phyloP scores from a whole-genome alignment of 2,113 vertebrate genomes.

The Zapornia atra region DNA sequence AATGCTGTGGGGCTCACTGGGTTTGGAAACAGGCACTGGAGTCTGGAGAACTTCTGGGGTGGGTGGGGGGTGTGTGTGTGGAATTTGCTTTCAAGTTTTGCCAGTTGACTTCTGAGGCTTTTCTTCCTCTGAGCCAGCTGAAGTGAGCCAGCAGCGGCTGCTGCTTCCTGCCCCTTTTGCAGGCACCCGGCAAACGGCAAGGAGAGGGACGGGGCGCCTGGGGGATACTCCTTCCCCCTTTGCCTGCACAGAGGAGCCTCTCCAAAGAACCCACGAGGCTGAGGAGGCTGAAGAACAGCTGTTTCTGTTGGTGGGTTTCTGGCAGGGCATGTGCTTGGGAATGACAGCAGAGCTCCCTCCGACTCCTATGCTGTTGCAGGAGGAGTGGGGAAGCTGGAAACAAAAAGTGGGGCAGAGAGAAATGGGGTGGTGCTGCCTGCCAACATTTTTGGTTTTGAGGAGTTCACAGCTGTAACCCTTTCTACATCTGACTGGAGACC shows the following conservation, averaged over 20 bases:
- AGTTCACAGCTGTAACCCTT: background rate
- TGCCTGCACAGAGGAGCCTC: background rate
- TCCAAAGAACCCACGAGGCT: accelerated
- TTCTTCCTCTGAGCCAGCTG: background rate
- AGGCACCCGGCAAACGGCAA: background rate
- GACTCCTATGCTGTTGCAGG: background rate
- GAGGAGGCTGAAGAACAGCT: background rate
- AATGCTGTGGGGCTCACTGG: accelerated
- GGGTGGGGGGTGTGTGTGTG: too few species aligned
- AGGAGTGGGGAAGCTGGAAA: background rate
- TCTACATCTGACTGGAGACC: background rate
- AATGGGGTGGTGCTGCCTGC: background rate
- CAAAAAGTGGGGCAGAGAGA: background rate
- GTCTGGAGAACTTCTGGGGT: background rate
- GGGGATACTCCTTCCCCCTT: accelerated
- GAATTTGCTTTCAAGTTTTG: conserved; percentile 26
- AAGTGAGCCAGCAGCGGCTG: accelerated
- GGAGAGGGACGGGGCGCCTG: background rate
- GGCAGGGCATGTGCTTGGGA: background rate
- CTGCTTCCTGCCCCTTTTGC: background rate
- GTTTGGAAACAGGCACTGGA: background rate
- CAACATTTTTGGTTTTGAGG: background rate
- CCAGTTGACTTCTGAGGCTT: background rate
- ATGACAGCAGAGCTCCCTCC: background rate
- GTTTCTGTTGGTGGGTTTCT: background rate